Evolutionary conservation across 2,797 vertebrate genomes (phyloP), one percentile per base, ranked within the genome.

Genomic region (Molossus molossus): DNA sequence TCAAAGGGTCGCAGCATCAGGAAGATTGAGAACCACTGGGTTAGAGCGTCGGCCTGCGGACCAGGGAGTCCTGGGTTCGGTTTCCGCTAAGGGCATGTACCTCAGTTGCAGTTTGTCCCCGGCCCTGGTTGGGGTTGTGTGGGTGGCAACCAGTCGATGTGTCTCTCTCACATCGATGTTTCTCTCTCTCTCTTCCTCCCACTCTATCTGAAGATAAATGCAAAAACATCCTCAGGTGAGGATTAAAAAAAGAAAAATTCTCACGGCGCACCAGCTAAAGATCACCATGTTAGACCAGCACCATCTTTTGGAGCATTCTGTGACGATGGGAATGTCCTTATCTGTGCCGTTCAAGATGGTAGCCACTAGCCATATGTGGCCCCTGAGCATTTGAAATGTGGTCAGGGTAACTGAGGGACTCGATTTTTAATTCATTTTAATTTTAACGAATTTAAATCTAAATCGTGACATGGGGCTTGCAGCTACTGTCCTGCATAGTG

Each of bases 271-370:
- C 64, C 14, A 8, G 64, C n/a, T 67, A 9, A 69, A 69, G 37
- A 69, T 37, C 67, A 21, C 33, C 37, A 1, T 55, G 18, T 76
- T 55, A 57, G 14, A 55, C 14, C 18, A 2, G 8, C 0, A 3
- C 45, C 13, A 3, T 5, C 45, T 3, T 9, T 23, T 6, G 85
- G 73, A 40, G 29, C 11, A 0, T 50, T 57, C 67, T 23, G 55
- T 20, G 29, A 13, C 9, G 37, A 3, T 9, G 25, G 37, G 45
- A 29, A 25, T 18, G 14, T 15, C n/a, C 8, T 0, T 2, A 0
- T 25, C 40, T 21, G 4, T 20, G 29, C 67, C 15, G 55, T n/a
- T 53, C 64, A 10, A 0, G 7, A 6, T 2, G 23, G 53, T 12
- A 33, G 37, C 53, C 67, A 58, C 57, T 4, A 45, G 79, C n/a